phyloP scores from a whole-genome alignment of 1,140 invertebrate genomes.

The Aphaenogaster floridana region DNA sequence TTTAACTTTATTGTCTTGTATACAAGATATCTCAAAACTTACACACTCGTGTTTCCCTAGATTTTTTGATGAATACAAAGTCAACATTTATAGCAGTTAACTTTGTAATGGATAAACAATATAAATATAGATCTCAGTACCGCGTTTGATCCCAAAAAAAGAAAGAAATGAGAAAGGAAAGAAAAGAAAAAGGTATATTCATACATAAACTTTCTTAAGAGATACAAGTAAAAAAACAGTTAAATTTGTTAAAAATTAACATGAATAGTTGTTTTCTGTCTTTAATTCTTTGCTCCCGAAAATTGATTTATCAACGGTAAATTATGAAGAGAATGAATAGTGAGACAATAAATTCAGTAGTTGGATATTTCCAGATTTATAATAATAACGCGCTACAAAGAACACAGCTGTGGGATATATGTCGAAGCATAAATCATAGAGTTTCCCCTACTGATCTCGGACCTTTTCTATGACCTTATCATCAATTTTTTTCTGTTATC shows the following conservation, averaged over 20 bases:
- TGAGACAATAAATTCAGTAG: slow-evolving; percentile 16
- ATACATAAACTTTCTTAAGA: slow-evolving; percentile 7
- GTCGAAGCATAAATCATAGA: slow-evolving; percentile 46
- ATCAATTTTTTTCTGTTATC: slow-evolving; percentile 56
- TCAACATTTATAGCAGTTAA: neutral
- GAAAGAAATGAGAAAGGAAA: no score
- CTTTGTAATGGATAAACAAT: slow-evolving; percentile 8
- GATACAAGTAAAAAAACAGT: neutral
- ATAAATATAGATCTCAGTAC: neutral
- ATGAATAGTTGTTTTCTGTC: neutral
- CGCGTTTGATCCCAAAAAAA: no score
- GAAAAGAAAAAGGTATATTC: no score
- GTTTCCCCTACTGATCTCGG: slow-evolving; percentile 27
- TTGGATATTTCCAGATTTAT: slow-evolving; percentile 42
- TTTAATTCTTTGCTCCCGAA: neutral
- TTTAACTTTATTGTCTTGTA: slow-evolving; percentile 53
- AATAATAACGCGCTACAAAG: slow-evolving; percentile 29
- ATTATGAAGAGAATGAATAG: slow-evolving; percentile 31
- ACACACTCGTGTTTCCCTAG: no score
- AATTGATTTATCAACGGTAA: slow-evolving; percentile 22
- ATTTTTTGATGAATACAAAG: neutral
- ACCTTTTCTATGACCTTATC: slow-evolving; percentile 51
- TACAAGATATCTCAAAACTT: neutral
- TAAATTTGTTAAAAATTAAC: neutral
- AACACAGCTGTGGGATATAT: slow-evolving; percentile 30